Evolutionary conservation across 2,797 vertebrate genomes (phyloP).

Genomic region (Loris lydekkerianus): DNA sequence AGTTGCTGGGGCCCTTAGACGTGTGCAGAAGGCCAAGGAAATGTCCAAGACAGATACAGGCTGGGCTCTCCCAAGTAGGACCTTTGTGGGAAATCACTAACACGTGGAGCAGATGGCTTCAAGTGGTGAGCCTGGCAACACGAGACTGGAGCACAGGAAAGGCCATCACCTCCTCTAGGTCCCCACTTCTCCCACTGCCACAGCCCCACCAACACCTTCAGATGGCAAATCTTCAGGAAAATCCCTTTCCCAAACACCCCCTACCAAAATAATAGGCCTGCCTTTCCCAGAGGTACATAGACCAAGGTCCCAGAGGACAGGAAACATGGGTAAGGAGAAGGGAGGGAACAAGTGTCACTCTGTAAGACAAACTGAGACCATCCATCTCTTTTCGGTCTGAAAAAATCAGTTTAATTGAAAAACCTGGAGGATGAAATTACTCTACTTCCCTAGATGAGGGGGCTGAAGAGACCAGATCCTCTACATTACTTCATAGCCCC

Average conservation of each 20-base stretch:
- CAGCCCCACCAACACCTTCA: neutral
- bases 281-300: neutral
- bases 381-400: slow-evolving; percentile 71
- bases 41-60: neutral
- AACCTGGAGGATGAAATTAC: slow-evolving; percentile 58
- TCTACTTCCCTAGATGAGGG: slow-evolving; percentile 52
- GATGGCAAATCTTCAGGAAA: neutral
- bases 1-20: neutral
- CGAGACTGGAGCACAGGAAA: neutral
- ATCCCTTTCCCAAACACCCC: neutral
- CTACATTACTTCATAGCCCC: slow-evolving; percentile 97
- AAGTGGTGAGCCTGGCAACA: neutral
- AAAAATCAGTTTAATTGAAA: slow-evolving; percentile 86
- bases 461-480: slow-evolving; percentile 7
- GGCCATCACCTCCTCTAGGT: neutral
- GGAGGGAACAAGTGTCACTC: neutral
- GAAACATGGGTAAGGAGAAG: neutral
- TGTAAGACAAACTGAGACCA: slow-evolving; percentile 55
- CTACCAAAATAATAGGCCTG: neutral
- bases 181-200: neutral
- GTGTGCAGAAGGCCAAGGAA: neutral
- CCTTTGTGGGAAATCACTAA: neutral
- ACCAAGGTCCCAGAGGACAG: neutral
- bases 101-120: neutral
- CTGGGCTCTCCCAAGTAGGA: neutral